phyloP scores from a whole-genome alignment of 2,113 vertebrate species.

The Beaufortia kweichowensis region DNA sequence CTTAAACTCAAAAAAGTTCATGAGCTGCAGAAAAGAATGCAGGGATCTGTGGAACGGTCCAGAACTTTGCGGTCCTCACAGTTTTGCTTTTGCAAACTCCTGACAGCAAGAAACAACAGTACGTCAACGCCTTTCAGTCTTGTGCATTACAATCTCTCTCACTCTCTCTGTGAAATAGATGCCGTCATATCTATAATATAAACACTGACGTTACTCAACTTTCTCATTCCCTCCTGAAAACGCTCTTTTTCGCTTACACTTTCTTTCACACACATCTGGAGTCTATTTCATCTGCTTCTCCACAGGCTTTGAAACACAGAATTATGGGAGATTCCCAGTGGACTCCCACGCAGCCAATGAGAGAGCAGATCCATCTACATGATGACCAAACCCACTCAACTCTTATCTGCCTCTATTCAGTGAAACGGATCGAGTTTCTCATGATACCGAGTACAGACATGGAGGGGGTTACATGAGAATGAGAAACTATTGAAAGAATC shows the following conservation, averaged over 20 bases:
- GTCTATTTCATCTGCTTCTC: slow-evolving; percentile 48
- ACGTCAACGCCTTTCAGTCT: slow-evolving; percentile 21
- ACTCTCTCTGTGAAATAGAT: slow-evolving; percentile 58
- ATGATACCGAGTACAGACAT: neutral
- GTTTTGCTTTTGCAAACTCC: no score
- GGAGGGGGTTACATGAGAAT: neutral
- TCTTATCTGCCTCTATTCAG: slow-evolving; percentile 35
- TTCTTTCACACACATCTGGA: slow-evolving; percentile 53
- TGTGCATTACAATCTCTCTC: slow-evolving; percentile 1
- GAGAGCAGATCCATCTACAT: slow-evolving; percentile 41
- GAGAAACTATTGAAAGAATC: neutral
- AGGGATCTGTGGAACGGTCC: neutral
- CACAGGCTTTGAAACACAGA: slow-evolving; percentile 43
- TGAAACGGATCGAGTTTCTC: slow-evolving; percentile 13
- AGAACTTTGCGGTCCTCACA: neutral
- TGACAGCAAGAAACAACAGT: no score
- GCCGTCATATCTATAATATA: slow-evolving; percentile 60
- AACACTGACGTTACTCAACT: slow-evolving; percentile 48
- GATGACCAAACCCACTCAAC: slow-evolving; percentile 27
- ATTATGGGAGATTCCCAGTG: slow-evolving; percentile 53
- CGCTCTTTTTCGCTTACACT: neutral
- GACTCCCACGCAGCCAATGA: slow-evolving; percentile 21
- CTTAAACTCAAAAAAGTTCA: neutral
- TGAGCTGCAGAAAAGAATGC: neutral
- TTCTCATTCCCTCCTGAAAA: slow-evolving; percentile 1